Conservation (phyloP, 2,797 vertebrate species). For the Prunella strophiata region DNA sequence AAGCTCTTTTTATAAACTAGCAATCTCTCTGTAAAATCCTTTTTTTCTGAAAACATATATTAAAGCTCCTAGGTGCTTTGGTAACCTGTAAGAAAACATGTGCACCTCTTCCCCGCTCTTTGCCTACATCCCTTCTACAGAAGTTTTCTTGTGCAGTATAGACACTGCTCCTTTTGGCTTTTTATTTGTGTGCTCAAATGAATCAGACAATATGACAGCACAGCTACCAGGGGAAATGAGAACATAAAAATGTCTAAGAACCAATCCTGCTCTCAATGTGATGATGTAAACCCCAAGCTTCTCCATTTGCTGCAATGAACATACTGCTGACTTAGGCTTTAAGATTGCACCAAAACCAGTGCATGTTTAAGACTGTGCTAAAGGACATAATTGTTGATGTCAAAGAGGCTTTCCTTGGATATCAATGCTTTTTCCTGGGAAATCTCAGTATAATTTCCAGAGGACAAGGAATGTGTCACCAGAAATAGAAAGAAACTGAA, state of each 20-base stretch:
- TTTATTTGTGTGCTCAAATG: not conserved
- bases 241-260: not conserved
- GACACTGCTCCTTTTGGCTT: not conserved
- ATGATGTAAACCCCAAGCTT: not conserved
- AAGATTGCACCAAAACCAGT: not conserved
- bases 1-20: not conserved
- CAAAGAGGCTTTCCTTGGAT: not conserved
- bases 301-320: not conserved
- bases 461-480: not conserved
- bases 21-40: not conserved
- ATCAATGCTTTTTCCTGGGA: not conserved
- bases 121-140: not conserved
- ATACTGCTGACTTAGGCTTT: not conserved
- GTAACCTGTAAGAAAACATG: not conserved
- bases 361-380: not conserved
- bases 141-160: not conserved
- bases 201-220: not conserved
- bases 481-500: constrained; percentile 1
- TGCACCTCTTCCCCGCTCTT: not conserved
- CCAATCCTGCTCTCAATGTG: not conserved
- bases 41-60: not conserved
- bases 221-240: not conserved
- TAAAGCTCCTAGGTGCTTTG: not conserved
- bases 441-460: constrained; percentile 1
- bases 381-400: not conserved